Evolutionary conservation across 2,113 vertebrate genomes (phyloP).

Genomic region (Urocolius indicus): DNA sequence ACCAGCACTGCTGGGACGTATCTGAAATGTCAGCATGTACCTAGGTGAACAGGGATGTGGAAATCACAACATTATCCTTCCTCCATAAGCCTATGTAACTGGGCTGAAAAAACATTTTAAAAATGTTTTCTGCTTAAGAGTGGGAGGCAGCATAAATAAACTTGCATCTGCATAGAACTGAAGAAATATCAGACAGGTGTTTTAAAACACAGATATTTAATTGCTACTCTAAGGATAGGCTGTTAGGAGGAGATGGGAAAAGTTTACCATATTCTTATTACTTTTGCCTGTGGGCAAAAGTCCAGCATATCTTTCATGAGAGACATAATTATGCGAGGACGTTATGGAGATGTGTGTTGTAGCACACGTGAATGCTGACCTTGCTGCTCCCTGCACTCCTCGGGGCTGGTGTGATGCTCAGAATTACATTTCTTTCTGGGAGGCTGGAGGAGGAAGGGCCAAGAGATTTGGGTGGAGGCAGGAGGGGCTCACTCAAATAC

Average conservation of each 20-base stretch:
- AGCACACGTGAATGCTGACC: conserved; percentile 47
- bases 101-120: background rate
- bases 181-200: conserved; percentile 31
- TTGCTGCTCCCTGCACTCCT: conserved; percentile 29
- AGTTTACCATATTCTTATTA: conserved; percentile 49
- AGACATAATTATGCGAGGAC: conserved; percentile 70
- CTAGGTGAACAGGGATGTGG: background rate
- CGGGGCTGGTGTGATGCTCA: conserved; percentile 39
- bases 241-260: background rate
- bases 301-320: conserved; percentile 60
- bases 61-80: rapidly evolving
- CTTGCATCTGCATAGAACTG: background rate
- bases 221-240: conserved; percentile 20
- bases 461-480: background rate
- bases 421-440: conserved; percentile 56
- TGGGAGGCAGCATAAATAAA: background rate
- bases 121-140: background rate
- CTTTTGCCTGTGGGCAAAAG: conserved; percentile 64
- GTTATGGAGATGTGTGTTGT: background rate
- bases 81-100: background rate
- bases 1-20: rapidly evolving
- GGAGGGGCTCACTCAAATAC: background rate
- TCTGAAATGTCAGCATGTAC: background rate
- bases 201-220: conserved; percentile 59
- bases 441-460: background rate